phyloP scores from a whole-genome alignment of 2,113 vertebrate genomes.

The Istiophorus platypterus region DNA sequence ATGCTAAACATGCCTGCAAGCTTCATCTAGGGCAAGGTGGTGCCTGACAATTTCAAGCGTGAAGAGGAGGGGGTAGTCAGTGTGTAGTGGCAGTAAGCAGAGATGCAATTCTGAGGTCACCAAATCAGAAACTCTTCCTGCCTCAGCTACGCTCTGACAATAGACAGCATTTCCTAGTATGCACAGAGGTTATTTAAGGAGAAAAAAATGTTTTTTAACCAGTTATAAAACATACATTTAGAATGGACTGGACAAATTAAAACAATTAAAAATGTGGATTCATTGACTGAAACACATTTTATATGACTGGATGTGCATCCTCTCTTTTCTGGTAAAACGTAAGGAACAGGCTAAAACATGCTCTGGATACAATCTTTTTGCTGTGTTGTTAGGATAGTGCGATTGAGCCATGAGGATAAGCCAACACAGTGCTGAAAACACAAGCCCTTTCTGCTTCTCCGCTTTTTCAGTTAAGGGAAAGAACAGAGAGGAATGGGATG shows the following conservation, averaged over 20 bases:
- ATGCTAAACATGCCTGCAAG: neutral
- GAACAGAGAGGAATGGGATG: constrained; percentile 43
- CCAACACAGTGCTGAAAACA: constrained; percentile 55
- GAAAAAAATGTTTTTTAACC: too few relatives aligned
- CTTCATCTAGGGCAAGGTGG: too few relatives aligned
- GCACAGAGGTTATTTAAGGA: neutral
- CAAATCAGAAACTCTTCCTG: neutral
- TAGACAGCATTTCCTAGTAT: neutral
- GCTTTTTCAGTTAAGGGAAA: constrained; percentile 28
- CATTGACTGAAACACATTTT: neutral
- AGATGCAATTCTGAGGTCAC: neutral
- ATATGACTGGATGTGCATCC: constrained; percentile 2
- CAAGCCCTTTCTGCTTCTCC: constrained; percentile 41
- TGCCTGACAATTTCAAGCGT: neutral
- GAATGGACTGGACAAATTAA: too few relatives aligned
- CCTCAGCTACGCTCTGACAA: neutral
- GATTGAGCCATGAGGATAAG: constrained; percentile 67
- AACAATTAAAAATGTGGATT: neutral
- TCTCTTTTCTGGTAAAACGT: constrained; percentile 24
- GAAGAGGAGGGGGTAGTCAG: too few relatives aligned
- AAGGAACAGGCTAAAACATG: constrained; percentile 71
- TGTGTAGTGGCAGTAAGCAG: too few relatives aligned
- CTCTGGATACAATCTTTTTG: constrained; percentile 63
- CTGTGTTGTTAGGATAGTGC: constrained; percentile 24
- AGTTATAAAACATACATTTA: too few relatives aligned